A percentile compares a stretch with the other conserved stretches of the same genome.
phyloP scores from a whole-genome alignment of 1,140 invertebrate species.

The Ceratosolen solmsi region DNA sequence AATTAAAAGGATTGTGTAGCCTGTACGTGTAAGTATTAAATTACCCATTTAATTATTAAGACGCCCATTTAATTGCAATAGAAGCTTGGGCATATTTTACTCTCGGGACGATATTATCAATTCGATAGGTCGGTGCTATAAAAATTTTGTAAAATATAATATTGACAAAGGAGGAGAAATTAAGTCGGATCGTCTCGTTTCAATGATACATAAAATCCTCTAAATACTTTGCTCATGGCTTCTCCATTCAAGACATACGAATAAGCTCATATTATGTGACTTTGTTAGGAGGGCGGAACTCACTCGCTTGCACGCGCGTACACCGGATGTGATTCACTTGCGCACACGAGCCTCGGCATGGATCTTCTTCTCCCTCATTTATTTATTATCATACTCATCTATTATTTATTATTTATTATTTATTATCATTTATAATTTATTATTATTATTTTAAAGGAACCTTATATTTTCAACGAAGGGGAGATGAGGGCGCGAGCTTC shows the following conservation, averaged over 20 bases:
- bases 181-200: not conserved
- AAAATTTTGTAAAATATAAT: too few relatives aligned
- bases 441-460: constrained; percentile 3
- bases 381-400: not conserved
- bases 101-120: too few relatives aligned
- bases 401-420: not conserved
- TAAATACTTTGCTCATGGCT: not conserved
- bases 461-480: constrained; percentile 5
- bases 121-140: too few relatives aligned
- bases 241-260: constrained; percentile 8
- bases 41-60: too few relatives aligned
- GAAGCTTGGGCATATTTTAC: too few relatives aligned
- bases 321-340: constrained; percentile 46
- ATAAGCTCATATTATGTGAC: not conserved
- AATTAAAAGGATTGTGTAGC: too few relatives aligned
- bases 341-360: constrained; percentile 15
- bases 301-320: not conserved
- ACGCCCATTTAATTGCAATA: too few relatives aligned
- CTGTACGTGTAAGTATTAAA: too few relatives aligned
- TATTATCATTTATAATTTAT: not conserved
- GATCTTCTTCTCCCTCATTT: not conserved
- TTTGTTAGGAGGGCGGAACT: constrained; percentile 14
- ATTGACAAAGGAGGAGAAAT: too few relatives aligned
- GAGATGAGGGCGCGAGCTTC: not conserved
- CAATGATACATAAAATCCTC: not conserved